Percentiles rank a stretch among this genome's conserved stretches.
phyloP scores from a whole-genome alignment of 2,888 invertebrate species.

The Scaptomyza polygonia region DNA sequence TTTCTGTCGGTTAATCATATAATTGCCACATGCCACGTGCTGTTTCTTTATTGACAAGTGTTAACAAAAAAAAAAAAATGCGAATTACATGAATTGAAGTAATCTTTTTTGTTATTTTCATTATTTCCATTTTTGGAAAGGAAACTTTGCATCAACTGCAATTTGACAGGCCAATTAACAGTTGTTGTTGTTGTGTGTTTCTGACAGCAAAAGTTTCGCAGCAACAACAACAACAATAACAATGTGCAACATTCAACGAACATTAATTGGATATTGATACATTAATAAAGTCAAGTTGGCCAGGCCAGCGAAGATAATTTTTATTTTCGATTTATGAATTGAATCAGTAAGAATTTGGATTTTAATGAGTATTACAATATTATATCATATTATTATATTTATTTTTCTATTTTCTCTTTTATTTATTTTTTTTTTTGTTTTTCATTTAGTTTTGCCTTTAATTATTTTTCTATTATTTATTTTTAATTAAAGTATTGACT shows the following conservation, averaged over 20 bases:
- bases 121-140: neutral
- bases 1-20: slow-evolving; percentile 36
- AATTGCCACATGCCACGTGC: slow-evolving; percentile 27
- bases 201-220: neutral
- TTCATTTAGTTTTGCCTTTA: no score
- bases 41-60: slow-evolving; percentile 49
- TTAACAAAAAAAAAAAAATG: slow-evolving; percentile 15
- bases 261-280: neutral
- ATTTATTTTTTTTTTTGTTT: no score
- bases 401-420: no score
- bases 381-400: no score
- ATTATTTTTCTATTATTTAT: no score
- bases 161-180: slow-evolving; percentile 18
- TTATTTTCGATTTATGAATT: no score
- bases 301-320: no score
- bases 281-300: no score
- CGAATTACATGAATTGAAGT: slow-evolving; percentile 25
- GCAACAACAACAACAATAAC: neutral
- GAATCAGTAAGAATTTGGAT: no score
- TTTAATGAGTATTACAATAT: no score
- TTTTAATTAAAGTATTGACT: no score
- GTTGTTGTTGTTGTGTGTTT: neutral
- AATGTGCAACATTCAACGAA: neutral
- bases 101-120: slow-evolving; percentile 10
- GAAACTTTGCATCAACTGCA: neutral